These are phyloP conservation scores for Indri indri DNA, from an alignment of 2,113 vertebrate species.

Conservation along the genomic window DNA sequence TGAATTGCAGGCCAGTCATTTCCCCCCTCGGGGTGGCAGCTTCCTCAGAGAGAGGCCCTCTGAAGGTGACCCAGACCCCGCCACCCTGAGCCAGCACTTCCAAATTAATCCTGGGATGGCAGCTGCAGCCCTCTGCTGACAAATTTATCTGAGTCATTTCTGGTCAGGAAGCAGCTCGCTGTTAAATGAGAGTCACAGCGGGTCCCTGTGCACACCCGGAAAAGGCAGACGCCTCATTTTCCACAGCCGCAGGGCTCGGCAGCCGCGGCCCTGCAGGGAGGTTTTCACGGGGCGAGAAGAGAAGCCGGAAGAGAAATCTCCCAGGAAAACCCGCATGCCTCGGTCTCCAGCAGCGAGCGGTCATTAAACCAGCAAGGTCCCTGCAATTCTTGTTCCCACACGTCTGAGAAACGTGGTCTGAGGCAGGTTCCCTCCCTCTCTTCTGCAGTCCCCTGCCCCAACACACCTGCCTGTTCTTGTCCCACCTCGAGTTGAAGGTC, in stretches of 20 bases:
- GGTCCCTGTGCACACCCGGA: not conserved
- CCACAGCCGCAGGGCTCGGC: not conserved
- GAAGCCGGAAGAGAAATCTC: not conserved
- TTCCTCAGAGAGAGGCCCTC: constrained; percentile 69
- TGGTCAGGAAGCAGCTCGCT: constrained; percentile 60
- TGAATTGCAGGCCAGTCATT: constrained; percentile 48
- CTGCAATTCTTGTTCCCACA: not conserved
- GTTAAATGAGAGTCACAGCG: not conserved
- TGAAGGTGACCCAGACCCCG: constrained; percentile 70
- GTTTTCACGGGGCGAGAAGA: fast-evolving
- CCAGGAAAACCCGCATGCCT: not conserved
- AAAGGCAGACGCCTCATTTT: not conserved
- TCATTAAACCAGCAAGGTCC: too few species aligned
- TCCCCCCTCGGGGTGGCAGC: constrained; percentile 52
- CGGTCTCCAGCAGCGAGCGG: not conserved
- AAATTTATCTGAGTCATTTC: constrained; percentile 70
- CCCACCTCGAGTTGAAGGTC: not conserved
- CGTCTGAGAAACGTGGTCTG: not conserved
- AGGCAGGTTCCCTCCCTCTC: not conserved
- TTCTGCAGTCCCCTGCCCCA: not conserved
- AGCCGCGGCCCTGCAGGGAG: not conserved
- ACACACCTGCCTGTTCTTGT: not conserved
- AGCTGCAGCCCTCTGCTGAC: constrained; percentile 41
- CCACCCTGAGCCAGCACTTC: constrained; percentile 72
- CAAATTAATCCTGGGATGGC: constrained; percentile 61